A percentile compares a stretch with the other conserved stretches of the same genome.
Evolutionary conservation across 2,888 invertebrate genomes (phyloP).

Genomic region (Ypsolopha scabrella): DNA sequence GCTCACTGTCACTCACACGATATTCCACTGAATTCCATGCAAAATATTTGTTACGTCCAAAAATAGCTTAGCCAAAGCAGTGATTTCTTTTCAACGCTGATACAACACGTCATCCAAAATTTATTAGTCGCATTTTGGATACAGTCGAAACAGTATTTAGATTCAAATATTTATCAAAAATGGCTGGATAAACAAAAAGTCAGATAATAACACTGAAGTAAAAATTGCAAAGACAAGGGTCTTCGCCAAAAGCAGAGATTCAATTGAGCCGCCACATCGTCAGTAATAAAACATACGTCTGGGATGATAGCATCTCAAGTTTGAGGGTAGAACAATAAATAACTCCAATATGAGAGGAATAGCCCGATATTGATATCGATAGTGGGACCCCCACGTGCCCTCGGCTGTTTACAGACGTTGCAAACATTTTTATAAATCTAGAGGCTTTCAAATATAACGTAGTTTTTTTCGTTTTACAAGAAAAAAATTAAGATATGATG

Average conservation of each 20-base stretch:
- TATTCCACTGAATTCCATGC: not conserved
- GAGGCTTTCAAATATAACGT: not conserved
- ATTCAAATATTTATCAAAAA: too few relatives aligned
- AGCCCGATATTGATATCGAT: conserved; percentile 64
- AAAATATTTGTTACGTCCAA: not conserved
- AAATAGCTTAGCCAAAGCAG: too few relatives aligned
- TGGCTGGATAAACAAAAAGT: too few relatives aligned
- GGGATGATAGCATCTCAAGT: conserved; percentile 35
- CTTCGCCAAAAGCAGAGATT: not conserved
- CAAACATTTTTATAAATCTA: conserved; percentile 6
- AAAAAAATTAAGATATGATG: too few relatives aligned
- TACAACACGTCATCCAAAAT: too few relatives aligned
- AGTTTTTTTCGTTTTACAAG: conserved; percentile 2
- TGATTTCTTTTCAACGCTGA: too few relatives aligned
- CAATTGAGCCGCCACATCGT: not conserved
- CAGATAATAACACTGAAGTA: too few relatives aligned
- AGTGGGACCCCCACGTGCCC: conserved; percentile 52
- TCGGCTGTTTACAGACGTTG: conserved; percentile 40
- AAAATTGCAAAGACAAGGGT: too few relatives aligned
- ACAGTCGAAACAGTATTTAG: too few relatives aligned
- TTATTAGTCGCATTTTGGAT: too few relatives aligned
- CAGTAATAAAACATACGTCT: conserved; percentile 9
- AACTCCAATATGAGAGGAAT: conserved; percentile 64
- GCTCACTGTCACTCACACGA: conserved; percentile 34
- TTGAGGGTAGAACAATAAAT: conserved; percentile 56